Percentiles rank a stretch among this genome's conserved stretches.
phyloP scores from a whole-genome alignment of 2,113 vertebrate species.

The Sinocyclocheilus maitianheensis region DNA sequence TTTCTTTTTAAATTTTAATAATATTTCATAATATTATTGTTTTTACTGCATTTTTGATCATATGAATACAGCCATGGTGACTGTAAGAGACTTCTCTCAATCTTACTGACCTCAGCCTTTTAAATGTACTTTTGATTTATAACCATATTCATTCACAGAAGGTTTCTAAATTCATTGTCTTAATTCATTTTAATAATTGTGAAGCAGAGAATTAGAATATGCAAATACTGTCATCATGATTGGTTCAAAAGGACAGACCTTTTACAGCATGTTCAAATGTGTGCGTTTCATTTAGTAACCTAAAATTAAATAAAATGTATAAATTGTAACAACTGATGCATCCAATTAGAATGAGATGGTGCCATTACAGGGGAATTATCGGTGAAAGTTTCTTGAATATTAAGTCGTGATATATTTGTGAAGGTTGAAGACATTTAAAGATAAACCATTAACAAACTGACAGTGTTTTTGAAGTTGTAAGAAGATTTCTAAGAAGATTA shows the following conservation, averaged over 20 bases:
- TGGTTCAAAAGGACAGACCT: not conserved
- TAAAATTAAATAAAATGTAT: not conserved
- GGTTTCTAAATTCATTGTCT: not conserved
- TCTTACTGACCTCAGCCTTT: not conserved
- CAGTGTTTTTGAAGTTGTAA: not conserved
- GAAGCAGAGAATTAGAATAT: not conserved
- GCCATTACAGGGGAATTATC: not conserved
- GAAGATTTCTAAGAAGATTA: not conserved
- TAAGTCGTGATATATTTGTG: not conserved
- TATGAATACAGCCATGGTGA: not conserved
- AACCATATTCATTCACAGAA: not conserved
- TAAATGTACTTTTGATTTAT: not conserved
- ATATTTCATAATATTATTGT: not conserved
- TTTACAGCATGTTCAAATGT: not conserved
- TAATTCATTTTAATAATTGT: not conserved
- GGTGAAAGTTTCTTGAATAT: not conserved
- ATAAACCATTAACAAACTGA: not conserved
- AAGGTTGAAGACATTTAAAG: not conserved
- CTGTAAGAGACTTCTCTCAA: not conserved
- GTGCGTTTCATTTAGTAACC: not conserved
- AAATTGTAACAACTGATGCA: not conserved
- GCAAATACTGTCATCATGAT: slow-evolving; percentile 1
- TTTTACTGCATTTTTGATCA: not conserved
- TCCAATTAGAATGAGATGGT: not conserved
- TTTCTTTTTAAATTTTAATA: not conserved